A percentile compares a stretch with the other conserved stretches of the same genome.
Evolutionary conservation across 2,888 invertebrate species (phyloP).

Genomic region (Brachyptera putata): DNA sequence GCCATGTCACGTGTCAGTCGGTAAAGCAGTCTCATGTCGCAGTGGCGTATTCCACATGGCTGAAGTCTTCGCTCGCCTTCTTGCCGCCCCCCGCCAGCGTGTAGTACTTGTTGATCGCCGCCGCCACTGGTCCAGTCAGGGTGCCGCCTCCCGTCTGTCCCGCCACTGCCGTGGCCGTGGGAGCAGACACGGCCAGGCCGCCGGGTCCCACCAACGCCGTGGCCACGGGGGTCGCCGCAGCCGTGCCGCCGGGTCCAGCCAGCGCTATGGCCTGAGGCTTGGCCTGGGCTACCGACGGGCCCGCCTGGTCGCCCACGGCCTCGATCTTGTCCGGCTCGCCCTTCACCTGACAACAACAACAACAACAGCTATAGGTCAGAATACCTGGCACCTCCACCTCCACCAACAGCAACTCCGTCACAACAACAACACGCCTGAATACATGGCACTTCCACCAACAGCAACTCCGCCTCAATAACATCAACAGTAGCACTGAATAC

Average conservation of each 20-base stretch:
- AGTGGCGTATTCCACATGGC: no score
- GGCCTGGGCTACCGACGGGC: slow-evolving; percentile 43
- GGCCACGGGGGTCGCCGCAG: slow-evolving; percentile 48
- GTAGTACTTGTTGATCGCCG: neutral
- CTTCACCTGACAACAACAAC: no score
- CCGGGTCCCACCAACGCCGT: slow-evolving; percentile 50
- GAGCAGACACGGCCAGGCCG: slow-evolving; percentile 49
- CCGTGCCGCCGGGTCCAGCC: slow-evolving; percentile 50
- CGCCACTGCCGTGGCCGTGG: slow-evolving; percentile 51
- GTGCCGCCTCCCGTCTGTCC: slow-evolving; percentile 41
- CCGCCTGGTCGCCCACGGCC: slow-evolving; percentile 33
- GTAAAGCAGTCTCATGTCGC: no score
- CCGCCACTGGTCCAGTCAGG: slow-evolving; percentile 15
- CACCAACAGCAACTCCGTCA: no score
- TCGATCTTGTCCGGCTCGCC: slow-evolving; percentile 13
- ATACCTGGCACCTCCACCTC: no score
- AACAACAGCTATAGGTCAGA: no score
- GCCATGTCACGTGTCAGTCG: no score
- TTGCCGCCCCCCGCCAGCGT: neutral
- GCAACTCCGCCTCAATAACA: no score
- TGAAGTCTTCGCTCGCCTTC: neutral
- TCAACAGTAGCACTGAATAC: no score
- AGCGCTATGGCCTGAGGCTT: slow-evolving; percentile 50
- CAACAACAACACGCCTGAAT: no score
- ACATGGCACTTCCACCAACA: no score